Conservation (phyloP, 2,797 vertebrate genomes). For the Myoxocephalus aenaeus region DNA sequence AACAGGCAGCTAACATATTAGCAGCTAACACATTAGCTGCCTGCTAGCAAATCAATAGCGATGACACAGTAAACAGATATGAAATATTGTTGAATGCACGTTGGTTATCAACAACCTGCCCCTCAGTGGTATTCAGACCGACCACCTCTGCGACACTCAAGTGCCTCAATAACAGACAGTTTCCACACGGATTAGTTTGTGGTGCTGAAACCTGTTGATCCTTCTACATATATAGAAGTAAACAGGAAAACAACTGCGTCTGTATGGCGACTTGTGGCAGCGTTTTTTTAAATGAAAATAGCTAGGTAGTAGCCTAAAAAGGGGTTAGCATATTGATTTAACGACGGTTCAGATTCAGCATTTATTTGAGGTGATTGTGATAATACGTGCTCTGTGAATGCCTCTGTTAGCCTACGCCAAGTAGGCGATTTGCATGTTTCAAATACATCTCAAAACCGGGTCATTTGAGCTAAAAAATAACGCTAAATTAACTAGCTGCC, state of each 20-base stretch:
- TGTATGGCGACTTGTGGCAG: neutral
- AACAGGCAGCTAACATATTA: neutral
- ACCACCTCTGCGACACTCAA: slow-evolving; percentile 29
- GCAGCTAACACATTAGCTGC: neutral
- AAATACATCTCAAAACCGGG: neutral
- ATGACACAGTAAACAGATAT: neutral
- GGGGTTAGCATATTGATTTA: slow-evolving; percentile 13
- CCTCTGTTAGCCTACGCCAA: neutral
- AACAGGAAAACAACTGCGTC: neutral
- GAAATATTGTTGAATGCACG: neutral
- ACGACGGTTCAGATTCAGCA: neutral
- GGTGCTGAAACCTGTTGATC: slow-evolving; percentile 65
- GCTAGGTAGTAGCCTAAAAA: neutral
- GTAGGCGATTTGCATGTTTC: neutral
- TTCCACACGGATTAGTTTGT: slow-evolving; percentile 32
- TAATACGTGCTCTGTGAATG: too few species aligned
- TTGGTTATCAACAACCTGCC: neutral
- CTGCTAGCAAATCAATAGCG: neutral
- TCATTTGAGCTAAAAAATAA: neutral
- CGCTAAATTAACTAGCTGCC: too few species aligned
- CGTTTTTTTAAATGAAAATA: neutral
- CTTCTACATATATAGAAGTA: neutral
- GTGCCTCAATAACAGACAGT: slow-evolving; percentile 6
- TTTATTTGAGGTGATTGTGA: neutral
- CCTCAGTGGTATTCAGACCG: neutral